These are phyloP conservation scores for Augochlora pura DNA, from an alignment of 1,140 invertebrate genomes.

Conservation along the genomic window DNA sequence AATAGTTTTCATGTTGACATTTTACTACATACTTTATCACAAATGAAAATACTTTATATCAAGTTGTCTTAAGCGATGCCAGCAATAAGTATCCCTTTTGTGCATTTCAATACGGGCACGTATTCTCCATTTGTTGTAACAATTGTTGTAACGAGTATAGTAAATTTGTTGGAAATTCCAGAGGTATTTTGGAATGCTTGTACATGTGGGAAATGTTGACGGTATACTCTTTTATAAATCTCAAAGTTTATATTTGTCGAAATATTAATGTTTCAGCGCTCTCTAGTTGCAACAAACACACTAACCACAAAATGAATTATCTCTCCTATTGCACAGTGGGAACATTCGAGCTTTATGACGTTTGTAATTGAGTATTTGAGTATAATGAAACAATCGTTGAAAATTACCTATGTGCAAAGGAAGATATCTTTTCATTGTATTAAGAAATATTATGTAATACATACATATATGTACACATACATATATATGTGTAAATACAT, in stretches of 20 bases:
- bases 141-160: conserved; percentile 52
- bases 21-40: conserved; percentile 7
- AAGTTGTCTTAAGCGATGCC: conserved; percentile 30
- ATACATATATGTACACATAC: conserved; percentile 35
- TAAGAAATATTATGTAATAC: conserved; percentile 41
- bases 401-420: conserved; percentile 47
- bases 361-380: not conserved
- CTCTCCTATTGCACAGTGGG: conserved; percentile 37
- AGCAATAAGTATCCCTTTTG: conserved; percentile 25
- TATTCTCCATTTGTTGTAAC: conserved; percentile 47
- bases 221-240: conserved; percentile 39
- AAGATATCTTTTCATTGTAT: conserved; percentile 45
- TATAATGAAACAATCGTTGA: not conserved
- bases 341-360: not conserved
- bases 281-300: conserved; percentile 28
- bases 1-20: conserved; percentile 39
- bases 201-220: conserved; percentile 30
- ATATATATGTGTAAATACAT: conserved; percentile 51
- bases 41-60: conserved; percentile 15
- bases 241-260: conserved; percentile 29
- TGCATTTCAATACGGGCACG: conserved; percentile 38
- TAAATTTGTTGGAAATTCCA: conserved; percentile 50
- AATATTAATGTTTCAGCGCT: conserved; percentile 35
- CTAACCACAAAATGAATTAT: conserved; percentile 50
- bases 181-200: conserved; percentile 30